Conservation (phyloP, 2,797 vertebrate species). For the Ibycter americanus region DNA sequence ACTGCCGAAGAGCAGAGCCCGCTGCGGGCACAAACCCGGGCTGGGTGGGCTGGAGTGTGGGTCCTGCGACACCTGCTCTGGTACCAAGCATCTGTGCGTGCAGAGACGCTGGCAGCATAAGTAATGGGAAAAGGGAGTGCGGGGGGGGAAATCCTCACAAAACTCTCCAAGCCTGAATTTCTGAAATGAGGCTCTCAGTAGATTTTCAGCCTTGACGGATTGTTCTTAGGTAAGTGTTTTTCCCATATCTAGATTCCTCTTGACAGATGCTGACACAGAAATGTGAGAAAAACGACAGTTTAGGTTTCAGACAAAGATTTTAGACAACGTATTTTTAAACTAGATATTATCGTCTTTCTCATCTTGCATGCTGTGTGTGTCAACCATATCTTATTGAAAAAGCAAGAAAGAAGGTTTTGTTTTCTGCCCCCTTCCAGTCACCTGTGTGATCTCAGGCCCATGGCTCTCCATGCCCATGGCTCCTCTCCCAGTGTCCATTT, state of each 20-base stretch:
- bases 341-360: not conserved
- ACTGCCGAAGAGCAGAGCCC: not conserved
- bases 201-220: not conserved
- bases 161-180: not conserved
- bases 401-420: not conserved
- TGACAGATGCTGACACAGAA: not conserved
- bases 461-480: not conserved
- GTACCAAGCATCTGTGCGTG: fast-evolving
- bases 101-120: not conserved
- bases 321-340: not conserved
- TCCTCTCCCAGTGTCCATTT: not conserved
- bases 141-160: not conserved
- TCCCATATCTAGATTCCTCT: not conserved
- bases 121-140: fast-evolving
- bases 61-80: not conserved
- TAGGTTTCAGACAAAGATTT: not conserved
- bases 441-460: fast-evolving
- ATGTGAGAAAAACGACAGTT: not conserved
- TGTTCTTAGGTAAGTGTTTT: not conserved
- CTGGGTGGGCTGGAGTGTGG: not conserved
- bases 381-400: not conserved
- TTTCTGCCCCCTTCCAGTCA: not conserved
- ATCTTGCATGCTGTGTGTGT: not conserved
- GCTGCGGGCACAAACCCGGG: not conserved
- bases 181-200: not conserved